Evolutionary conservation across 2,113 vertebrate genomes (phyloP).

Genomic region (Nipponia nippon): DNA sequence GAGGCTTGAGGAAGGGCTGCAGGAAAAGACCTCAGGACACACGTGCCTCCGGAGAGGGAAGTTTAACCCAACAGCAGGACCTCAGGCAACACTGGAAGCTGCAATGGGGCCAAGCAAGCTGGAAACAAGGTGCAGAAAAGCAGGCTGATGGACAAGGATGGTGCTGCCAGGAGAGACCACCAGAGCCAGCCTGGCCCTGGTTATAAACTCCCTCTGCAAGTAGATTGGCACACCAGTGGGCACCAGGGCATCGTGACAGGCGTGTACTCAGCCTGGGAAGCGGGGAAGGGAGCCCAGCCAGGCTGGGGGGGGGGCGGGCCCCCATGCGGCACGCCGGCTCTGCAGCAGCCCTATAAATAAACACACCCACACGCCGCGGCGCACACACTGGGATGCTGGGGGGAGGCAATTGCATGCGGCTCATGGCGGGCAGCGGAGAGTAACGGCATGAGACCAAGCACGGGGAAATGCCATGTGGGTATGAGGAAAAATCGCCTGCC

Average conservation of each 20-base stretch:
- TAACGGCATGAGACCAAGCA: background rate
- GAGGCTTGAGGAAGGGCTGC: background rate
- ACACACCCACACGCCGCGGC: background rate
- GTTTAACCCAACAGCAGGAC: background rate
- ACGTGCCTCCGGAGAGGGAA: accelerated
- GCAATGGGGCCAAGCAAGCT: background rate
- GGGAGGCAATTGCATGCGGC: accelerated
- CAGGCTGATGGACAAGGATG: background rate
- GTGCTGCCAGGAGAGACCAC: background rate
- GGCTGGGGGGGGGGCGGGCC: background rate
- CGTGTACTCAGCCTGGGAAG: background rate
- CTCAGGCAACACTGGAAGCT: background rate
- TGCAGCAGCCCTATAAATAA: constrained; percentile 24
- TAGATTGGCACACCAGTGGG: accelerated
- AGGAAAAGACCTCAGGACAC: too few relatives aligned
- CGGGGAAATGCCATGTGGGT: accelerated
- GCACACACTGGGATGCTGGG: background rate
- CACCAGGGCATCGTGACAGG: accelerated
- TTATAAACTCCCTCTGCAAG: background rate
- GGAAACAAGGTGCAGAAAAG: background rate
- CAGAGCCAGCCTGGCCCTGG: accelerated
- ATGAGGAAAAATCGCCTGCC: background rate
- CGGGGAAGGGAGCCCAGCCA: background rate
- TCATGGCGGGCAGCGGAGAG: background rate
- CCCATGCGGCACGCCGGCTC: background rate